These are phyloP conservation scores for Rhinoderma darwinii DNA, from an alignment of 2,113 vertebrate species.

Conservation along the genomic window DNA sequence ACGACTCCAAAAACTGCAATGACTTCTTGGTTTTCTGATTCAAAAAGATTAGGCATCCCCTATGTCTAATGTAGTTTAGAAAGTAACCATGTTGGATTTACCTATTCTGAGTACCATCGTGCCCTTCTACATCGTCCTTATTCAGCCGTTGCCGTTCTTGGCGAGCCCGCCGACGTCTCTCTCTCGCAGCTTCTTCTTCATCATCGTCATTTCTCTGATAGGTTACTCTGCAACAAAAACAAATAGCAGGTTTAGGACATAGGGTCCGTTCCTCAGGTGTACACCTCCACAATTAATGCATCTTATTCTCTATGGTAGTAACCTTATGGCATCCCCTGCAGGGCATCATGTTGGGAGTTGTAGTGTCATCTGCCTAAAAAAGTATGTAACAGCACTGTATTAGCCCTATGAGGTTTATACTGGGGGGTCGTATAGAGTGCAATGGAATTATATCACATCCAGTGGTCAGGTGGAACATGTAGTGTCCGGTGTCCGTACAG, in stretches of 20 bases:
- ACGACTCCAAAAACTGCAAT: background rate
- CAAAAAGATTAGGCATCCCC: background rate
- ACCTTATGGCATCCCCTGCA: background rate
- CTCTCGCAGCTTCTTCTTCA: constrained; percentile 92
- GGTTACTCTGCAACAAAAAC: constrained; percentile 75
- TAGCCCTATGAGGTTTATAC: too few species aligned
- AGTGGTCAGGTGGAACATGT: background rate
- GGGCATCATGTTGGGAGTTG: background rate
- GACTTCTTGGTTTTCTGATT: background rate
- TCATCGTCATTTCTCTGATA: constrained; percentile 85
- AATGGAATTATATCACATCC: background rate
- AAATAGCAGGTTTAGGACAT: background rate
- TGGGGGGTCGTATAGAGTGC: background rate
- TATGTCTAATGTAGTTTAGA: background rate
- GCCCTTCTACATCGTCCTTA: constrained; percentile 76
- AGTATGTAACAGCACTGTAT: background rate
- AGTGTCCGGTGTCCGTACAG: background rate
- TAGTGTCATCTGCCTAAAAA: background rate
- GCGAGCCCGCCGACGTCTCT: constrained; percentile 89
- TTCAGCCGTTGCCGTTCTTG: constrained; percentile 86
- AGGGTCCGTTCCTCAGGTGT: background rate
- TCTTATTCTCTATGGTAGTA: background rate
- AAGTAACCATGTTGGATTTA: constrained; percentile 62
- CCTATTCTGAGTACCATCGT: constrained; percentile 89
- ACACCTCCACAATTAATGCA: background rate